Evolutionary conservation across 2,888 invertebrate genomes (phyloP).

Genomic region (Epistrophella euchroma): DNA sequence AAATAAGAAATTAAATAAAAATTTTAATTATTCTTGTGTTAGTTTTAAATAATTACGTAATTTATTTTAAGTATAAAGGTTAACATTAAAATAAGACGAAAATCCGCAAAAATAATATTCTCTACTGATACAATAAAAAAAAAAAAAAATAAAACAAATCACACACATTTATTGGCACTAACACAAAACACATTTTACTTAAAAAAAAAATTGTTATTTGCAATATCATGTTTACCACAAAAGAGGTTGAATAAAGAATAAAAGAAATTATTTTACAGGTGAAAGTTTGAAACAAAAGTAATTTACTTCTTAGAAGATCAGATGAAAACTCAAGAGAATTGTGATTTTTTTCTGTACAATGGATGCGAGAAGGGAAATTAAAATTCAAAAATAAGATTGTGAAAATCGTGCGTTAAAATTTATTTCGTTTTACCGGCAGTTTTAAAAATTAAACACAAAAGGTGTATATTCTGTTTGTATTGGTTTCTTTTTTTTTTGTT

Average conservation of each 20-base stretch:
- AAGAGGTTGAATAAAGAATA: slow-evolving; percentile 42
- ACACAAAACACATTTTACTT: slow-evolving; percentile 83
- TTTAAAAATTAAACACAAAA: slow-evolving; percentile 66
- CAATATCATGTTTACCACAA: slow-evolving; percentile 52
- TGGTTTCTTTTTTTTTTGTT: slow-evolving; percentile 20
- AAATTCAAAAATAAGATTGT: slow-evolving; percentile 41
- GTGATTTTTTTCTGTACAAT: slow-evolving; percentile 69
- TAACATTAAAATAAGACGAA: slow-evolving; percentile 23
- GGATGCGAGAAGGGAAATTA: slow-evolving; percentile 61
- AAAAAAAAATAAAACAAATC: slow-evolving; percentile 50
- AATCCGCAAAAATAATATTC: slow-evolving; percentile 16
- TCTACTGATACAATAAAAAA: neutral
- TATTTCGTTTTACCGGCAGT: slow-evolving; percentile 45
- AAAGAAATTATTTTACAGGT: slow-evolving; percentile 9
- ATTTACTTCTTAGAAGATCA: slow-evolving; percentile 34
- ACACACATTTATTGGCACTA: slow-evolving; percentile 83
- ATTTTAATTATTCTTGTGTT: slow-evolving; percentile 56
- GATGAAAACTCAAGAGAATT: slow-evolving; percentile 65
- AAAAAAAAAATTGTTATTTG: slow-evolving; percentile 12
- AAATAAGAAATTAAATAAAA: slow-evolving; percentile 49
- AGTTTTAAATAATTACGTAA: slow-evolving; percentile 64
- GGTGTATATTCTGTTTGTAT: slow-evolving; percentile 77
- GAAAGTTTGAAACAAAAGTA: slow-evolving; percentile 12
- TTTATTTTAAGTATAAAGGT: slow-evolving; percentile 28
- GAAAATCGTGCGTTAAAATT: slow-evolving; percentile 61